Evolutionary conservation across 2,888 invertebrate genomes (phyloP), one percentile per base, ranked within the genome.

Genomic region (Apantesis nais): DNA sequence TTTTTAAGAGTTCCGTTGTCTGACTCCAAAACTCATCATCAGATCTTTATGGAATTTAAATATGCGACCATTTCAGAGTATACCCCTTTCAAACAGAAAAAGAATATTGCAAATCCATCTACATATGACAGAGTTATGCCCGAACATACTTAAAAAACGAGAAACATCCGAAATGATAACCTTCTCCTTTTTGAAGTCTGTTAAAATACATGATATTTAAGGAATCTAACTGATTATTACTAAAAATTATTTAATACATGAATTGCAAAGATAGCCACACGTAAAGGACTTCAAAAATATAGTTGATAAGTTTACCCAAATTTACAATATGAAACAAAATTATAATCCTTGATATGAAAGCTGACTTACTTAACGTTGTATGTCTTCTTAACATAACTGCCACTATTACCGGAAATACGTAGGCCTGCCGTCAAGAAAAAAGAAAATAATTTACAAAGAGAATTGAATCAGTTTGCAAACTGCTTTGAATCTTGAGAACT

Each of bases 381-480:
- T 62, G 72, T 81, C 78, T 86, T 90, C 78, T 94, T 94, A 31
- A 90, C 89, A 92, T 93, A 94, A 78, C 89, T 90, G 19, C 89
- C 89, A 75, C 91, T 91, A 76, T 90, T 89, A 0, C 93, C 93
- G n/a, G 93, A 92, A 70, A 88, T 80, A 74, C 85, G 85, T n/a
- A 78, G 70, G 31, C 92, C 93, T 93, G 77, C 11, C 34, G 78
- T 76, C 12, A 71, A 76, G 22, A 74, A 76, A n/a, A 66, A 78
- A 77, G 70, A 76, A 66, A 65, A 68, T 34, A 14, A 68, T 52
- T 41, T 5, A 66, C 29, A 39, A 29, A 39, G 7, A n/a, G 25
- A 58, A 1, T 41, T 34, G 34, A 9, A 0, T 55, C 52, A 66
- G 52, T 52, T 14, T n/a, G 3, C 25, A 25, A 66, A 25, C 25